These are phyloP conservation scores for Danio kyathit DNA, from an alignment of 2,797 vertebrate genomes.

Conservation along the genomic window DNA sequence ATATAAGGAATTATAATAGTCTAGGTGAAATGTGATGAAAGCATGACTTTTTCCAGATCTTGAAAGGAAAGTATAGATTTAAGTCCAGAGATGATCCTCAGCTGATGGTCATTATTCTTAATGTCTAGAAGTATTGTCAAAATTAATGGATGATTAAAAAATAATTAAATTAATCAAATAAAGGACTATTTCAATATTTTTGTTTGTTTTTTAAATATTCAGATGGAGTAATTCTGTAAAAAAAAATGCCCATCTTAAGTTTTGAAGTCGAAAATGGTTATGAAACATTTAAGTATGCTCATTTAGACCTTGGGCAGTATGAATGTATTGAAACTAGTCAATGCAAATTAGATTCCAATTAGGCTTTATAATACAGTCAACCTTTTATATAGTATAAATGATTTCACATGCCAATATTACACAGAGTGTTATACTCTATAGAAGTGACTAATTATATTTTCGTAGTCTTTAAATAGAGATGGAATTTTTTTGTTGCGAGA, in stretches of 20 bases:
- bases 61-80: too few relatives aligned
- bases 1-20: too few relatives aligned
- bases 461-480: background rate
- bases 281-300: background rate
- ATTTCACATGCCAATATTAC: background rate
- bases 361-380: background rate
- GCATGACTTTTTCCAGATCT: too few relatives aligned
- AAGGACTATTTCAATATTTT: too few relatives aligned
- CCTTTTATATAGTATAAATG: background rate
- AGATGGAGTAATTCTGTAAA: too few relatives aligned
- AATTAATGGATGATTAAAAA: too few relatives aligned
- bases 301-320: background rate
- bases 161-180: too few relatives aligned
- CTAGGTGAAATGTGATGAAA: too few relatives aligned
- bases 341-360: background rate
- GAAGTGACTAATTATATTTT: background rate
- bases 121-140: too few relatives aligned
- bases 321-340: background rate
- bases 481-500: background rate
- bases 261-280: background rate
- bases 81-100: too few relatives aligned
- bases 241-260: background rate
- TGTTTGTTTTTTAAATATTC: too few relatives aligned
- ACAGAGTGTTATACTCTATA: background rate
- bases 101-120: too few relatives aligned